Percentiles rank a stretch among this genome's conserved stretches.
Evolutionary conservation across 2,888 invertebrate species (phyloP).

Genomic region (Germaria angustata): DNA sequence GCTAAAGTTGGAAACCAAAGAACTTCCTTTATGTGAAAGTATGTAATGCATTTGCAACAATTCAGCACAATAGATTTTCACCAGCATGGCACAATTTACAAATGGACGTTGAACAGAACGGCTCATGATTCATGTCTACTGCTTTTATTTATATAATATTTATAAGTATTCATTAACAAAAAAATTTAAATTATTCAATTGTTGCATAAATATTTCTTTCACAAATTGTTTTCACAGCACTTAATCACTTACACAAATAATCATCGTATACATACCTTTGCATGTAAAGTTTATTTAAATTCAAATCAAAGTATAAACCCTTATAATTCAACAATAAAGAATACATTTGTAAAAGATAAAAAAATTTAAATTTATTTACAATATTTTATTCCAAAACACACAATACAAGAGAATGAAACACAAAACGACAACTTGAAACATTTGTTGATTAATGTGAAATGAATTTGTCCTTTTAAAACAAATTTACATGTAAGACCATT

Average conservation of each 20-base stretch:
- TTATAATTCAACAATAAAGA: background rate
- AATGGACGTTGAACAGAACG: no score
- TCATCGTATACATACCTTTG: background rate
- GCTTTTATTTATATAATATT: no score
- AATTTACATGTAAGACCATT: conserved; percentile 44
- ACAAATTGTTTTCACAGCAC: conserved; percentile 28
- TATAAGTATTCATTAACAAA: no score
- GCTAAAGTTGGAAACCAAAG: no score
- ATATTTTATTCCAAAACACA: conserved; percentile 4
- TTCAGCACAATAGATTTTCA: no score
- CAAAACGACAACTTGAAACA: conserved; percentile 60
- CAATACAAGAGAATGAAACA: conserved; percentile 30
- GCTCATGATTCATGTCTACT: no score
- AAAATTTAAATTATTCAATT: conserved; percentile 27
- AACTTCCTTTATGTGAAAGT: no score
- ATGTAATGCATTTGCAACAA: no score
- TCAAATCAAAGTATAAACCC: background rate
- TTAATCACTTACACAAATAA: background rate
- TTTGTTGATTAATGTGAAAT: conserved; percentile 65
- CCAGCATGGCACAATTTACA: no score
- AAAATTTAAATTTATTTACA: conserved; percentile 18
- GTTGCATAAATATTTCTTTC: conserved; percentile 48
- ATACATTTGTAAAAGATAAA: background rate
- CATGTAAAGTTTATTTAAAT: background rate
- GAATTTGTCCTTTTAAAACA: conserved; percentile 58